Base-by-base conservation (phyloP, 2,113 vertebrate species). In the Progne subis region DNA sequence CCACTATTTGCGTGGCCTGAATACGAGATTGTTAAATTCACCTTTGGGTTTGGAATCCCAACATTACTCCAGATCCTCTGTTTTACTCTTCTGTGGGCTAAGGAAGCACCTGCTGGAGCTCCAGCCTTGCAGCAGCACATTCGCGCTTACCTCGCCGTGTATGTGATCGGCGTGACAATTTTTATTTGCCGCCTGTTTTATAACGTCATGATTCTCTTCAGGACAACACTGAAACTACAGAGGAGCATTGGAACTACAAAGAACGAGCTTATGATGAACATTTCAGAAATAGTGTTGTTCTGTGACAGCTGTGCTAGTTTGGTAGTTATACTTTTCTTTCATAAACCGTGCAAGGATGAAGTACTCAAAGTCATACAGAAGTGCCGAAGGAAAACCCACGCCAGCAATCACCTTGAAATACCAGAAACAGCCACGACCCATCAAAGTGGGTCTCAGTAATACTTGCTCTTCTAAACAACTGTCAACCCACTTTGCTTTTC, bases 241-340 rank as follows among this genome's bases (percentile, higher is more conserved):
- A 49, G 26, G 25, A 44, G 52, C 25, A 23, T 26, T 12, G 94
- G 97, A 82, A 91, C 86, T 3, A 44, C 64, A 0, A 23, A n/a
- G 29, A 91, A 98, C 0, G 74, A 94, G 34, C 96, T 98, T 2
- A 91, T 97, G 84, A 92, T 98, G 96, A 98, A 97, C 47, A 96
- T 98, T 34, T 97, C 98, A 0, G 98, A 99, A 90, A 95, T 98
- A 21, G 96, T 97, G 24, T 6, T 99, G 82, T 99, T 98, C 90
- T 95, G 94, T 0, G 98, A 98, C 49, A 98, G 98, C 96, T 98
- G 98, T 1, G 9, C 53, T 31, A 97, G 95, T 43, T 93, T 98
- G 84, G 61, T 97, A 6, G n/a, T 97, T 8, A 88, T 98, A 47
- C 96, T 98, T 17, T 14, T 90, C 50, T 71, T 98, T 20, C 97